These are phyloP conservation scores for Arrhopalites spinosus DNA, from an alignment of 2,888 invertebrate species.

Conservation along the genomic window DNA sequence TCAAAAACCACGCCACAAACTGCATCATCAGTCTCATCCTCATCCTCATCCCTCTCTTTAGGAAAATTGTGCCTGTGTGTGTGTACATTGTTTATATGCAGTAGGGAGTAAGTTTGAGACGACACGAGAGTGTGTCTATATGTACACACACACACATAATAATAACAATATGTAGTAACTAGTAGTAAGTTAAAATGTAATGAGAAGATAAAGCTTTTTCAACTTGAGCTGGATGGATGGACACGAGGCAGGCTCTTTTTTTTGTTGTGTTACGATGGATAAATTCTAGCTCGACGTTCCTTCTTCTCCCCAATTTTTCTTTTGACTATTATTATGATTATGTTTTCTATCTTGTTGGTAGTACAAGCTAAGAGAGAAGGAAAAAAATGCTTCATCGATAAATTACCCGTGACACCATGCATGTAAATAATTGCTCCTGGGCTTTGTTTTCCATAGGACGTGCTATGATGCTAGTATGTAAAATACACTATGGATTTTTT, in stretches of 20 bases:
- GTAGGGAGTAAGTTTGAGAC: background rate
- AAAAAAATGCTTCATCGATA: constrained; percentile 41
- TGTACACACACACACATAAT: too few relatives aligned
- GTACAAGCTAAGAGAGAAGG: too few relatives aligned
- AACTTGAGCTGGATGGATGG: constrained; percentile 35
- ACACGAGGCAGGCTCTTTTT: constrained; percentile 40
- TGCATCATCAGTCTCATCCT: too few relatives aligned
- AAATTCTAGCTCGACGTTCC: constrained; percentile 16
- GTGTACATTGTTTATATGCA: background rate
- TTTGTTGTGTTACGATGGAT: too few relatives aligned
- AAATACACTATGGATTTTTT: constrained; percentile 29
- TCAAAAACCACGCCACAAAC: too few relatives aligned
- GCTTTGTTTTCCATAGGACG: constrained; percentile 40
- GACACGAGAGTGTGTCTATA: too few relatives aligned
- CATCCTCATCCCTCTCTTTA: too few relatives aligned
- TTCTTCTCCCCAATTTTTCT: background rate
- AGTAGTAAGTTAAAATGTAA: constrained; percentile 24
- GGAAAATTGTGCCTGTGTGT: background rate
- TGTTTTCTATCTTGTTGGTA: too few relatives aligned
- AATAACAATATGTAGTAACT: background rate
- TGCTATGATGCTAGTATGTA: background rate
- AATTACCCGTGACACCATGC: constrained; percentile 47
- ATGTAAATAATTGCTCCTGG: constrained; percentile 48
- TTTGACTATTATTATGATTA: background rate
- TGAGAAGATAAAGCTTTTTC: constrained; percentile 33